Evolutionary conservation across 2,797 vertebrate genomes (phyloP), one percentile per base, ranked within the genome.

Genomic region (Anas acuta): DNA sequence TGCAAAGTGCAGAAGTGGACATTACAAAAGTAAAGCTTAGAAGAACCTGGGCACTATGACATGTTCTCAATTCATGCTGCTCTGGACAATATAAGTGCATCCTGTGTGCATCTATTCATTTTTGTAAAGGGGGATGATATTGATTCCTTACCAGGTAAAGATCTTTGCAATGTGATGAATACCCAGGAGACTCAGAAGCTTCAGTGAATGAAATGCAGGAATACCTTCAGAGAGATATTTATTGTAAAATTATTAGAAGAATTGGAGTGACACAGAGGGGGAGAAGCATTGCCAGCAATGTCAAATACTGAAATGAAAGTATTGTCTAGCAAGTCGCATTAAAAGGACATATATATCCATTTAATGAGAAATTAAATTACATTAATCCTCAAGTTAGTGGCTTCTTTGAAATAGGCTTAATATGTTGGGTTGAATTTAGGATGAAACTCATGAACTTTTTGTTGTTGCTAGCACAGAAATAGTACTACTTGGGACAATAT

Each of bases 201-300:
- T 13, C 21, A 11, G 37, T 33, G 89, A 77, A 71, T 57, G 37
- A 57, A 82, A 87, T 1, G 1, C 19, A 53, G n/a, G 60, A 57
- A 20, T 20, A 65, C 15, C 11, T 81, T 71, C 45, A 84, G 2
- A 0, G 11, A 53, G 26, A 22, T 75, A 72, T 25, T 67, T 83
- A 47, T 49, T 28, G n/a, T 12, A 77, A 75, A 93, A 77, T 17
- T 64, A 65, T 45, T 51, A 65, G 18, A 30, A 72, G 11, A 28
- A 13, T 22, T 23, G 25, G 11, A 14, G n/a, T 0, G 3, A 47
- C 0, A 0, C 6, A 78, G 57, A 76, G 54, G 21, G 72, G 22
- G 43, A 35, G 41, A 67, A 86, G 18, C 11, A 25, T 32, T 76
- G 12, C 43, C 72, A 84, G 57, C 64, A 61, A 45, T 80, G 45